Conservation (phyloP, 2,797 vertebrate genomes). For the Psittacula echo region DNA sequence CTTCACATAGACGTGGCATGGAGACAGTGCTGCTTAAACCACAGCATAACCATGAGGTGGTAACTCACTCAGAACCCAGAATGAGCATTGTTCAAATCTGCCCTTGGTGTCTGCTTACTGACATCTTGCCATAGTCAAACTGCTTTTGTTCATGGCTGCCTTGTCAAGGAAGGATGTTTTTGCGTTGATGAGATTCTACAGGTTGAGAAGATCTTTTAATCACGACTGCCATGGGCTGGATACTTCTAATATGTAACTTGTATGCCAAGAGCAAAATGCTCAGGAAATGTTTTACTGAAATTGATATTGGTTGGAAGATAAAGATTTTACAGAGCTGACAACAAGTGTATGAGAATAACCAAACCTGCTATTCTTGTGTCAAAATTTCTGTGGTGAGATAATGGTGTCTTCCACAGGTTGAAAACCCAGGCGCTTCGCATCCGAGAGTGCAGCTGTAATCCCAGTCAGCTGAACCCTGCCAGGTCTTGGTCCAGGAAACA, state of each 20-base stretch:
- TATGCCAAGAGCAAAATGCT: accelerated
- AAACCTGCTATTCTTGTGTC: neutral
- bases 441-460: neutral
- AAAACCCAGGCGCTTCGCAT: neutral
- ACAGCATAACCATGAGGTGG: accelerated
- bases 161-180: neutral
- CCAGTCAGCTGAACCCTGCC: neutral
- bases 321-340: neutral
- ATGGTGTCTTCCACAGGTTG: neutral
- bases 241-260: neutral
- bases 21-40: neutral
- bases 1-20: accelerated
- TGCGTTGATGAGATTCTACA: neutral
- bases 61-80: neutral
- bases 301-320: neutral
- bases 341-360: neutral
- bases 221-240: neutral
- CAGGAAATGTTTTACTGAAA: neutral
- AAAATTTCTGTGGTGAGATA: neutral
- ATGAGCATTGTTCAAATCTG: neutral
- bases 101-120: neutral
- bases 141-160: neutral
- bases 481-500: neutral
- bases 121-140: neutral
- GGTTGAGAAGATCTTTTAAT: neutral